These are phyloP conservation scores for Mastomys natalensis DNA, from an alignment of 2,113 vertebrate species.

Conservation along the genomic window DNA sequence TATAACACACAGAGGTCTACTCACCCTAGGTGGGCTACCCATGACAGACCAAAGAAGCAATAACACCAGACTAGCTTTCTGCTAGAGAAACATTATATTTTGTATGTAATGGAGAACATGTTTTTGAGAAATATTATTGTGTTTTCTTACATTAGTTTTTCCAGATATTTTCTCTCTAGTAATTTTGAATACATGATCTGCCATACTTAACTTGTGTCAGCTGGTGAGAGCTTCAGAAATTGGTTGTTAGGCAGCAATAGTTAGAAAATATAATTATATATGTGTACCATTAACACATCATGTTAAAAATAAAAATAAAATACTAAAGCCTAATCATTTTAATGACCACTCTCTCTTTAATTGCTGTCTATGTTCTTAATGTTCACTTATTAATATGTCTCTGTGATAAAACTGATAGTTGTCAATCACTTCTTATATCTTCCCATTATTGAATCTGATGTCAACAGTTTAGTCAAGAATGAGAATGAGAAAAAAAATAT, in stretches of 20 bases:
- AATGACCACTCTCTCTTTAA: neutral
- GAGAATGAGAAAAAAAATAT: neutral
- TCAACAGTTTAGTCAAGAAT: neutral
- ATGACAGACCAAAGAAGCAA: neutral
- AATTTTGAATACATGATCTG: neutral
- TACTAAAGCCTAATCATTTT: neutral
- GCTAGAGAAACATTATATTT: neutral
- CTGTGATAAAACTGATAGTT: neutral
- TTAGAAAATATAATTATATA: neutral
- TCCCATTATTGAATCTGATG: neutral
- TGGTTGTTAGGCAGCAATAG: neutral
- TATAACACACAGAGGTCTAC: neutral
- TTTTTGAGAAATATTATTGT: neutral
- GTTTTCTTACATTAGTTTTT: neutral
- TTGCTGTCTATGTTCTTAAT: neutral
- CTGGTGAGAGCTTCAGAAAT: neutral
- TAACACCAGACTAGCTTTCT: neutral
- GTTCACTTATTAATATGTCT: neutral
- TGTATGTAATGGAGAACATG: neutral
- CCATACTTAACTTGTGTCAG: neutral
- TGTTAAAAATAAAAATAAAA: neutral
- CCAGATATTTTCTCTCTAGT: neutral
- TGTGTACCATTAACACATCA: neutral
- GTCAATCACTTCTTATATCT: neutral
- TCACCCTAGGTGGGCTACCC: neutral